These are phyloP conservation scores for Drosophila basisetae DNA, from an alignment of 2,888 invertebrate species.

Conservation along the genomic window DNA sequence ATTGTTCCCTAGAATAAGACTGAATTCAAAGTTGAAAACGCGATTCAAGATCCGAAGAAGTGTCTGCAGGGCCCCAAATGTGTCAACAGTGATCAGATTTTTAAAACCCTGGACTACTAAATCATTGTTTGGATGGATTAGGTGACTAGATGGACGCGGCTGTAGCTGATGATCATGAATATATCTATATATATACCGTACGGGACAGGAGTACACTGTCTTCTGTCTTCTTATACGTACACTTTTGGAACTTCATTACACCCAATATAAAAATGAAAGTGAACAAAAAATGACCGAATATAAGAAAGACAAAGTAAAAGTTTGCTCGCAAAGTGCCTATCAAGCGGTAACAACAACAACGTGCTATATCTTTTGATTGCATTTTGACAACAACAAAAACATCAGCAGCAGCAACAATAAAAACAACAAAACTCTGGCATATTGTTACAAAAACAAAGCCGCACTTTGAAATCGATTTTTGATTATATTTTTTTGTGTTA, in stretches of 20 bases:
- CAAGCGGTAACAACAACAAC: conserved; percentile 59
- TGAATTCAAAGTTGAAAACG: no score
- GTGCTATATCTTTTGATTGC: conserved; percentile 71
- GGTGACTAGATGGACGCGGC: neutral
- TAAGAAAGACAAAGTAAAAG: conserved; percentile 44
- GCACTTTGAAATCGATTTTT: conserved; percentile 80
- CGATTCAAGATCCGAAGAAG: no score
- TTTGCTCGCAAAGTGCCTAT: conserved; percentile 75
- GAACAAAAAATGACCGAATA: conserved; percentile 7
- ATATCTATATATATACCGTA: neutral
- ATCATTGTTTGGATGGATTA: neutral
- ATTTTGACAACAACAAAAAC: conserved; percentile 70
- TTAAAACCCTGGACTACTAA: neutral
- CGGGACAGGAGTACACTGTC: neutral
- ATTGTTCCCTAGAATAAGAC: no score
- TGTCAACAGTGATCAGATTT: neutral
- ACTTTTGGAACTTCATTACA: neutral
- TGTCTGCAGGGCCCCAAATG: no score
- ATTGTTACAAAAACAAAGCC: conserved; percentile 74
- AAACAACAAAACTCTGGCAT: conserved; percentile 55
- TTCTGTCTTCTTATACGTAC: neutral
- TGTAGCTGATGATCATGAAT: neutral
- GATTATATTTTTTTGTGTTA: conserved; percentile 81
- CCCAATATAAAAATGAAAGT: conserved; percentile 35
- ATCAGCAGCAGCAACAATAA: conserved; percentile 37